Conservation (phyloP, 2,888 invertebrate species). For the Dastarcus helophoroides region DNA sequence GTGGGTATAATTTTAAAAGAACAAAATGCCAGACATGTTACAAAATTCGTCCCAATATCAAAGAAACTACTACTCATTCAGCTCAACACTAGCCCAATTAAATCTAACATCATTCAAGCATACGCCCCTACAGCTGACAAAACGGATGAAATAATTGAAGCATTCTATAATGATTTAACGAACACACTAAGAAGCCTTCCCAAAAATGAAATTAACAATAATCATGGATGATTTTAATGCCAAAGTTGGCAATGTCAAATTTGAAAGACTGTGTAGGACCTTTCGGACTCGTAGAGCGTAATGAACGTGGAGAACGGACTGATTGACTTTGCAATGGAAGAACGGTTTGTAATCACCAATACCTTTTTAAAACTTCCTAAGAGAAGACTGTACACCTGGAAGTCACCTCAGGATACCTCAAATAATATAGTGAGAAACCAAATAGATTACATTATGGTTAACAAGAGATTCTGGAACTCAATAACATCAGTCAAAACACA, state of each 20-base stretch:
- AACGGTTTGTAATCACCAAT: slow-evolving; percentile 15
- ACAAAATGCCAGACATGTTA: slow-evolving; percentile 6
- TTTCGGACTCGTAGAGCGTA: slow-evolving; percentile 3
- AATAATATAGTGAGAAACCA: slow-evolving; percentile 13
- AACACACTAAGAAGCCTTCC: not conserved
- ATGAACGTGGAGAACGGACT: slow-evolving; percentile 9
- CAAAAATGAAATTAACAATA: slow-evolving; percentile 2
- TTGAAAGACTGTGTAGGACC: slow-evolving; percentile 4
- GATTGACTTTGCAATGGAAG: slow-evolving; percentile 13
- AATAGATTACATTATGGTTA: slow-evolving; percentile 4
- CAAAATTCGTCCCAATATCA: slow-evolving; percentile 4
- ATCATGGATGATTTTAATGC: slow-evolving; percentile 11
- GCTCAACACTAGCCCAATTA: slow-evolving; percentile 3
- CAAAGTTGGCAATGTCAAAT: slow-evolving; percentile 7
- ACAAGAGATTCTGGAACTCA: not conserved
- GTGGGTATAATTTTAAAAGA: too few species aligned
- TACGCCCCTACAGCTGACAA: slow-evolving; percentile 13
- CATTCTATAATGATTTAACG: slow-evolving; percentile 9
- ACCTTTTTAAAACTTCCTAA: slow-evolving; percentile 14
- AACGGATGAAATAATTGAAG: slow-evolving; percentile 8
- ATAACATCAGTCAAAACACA: slow-evolving; percentile 3
- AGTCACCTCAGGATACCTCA: slow-evolving; percentile 11
- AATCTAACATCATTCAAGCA: slow-evolving; percentile 10
- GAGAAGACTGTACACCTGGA: slow-evolving; percentile 17
- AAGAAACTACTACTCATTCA: slow-evolving; percentile 11